These are phyloP conservation scores for Gallinago jamesoni DNA, from an alignment of 2,113 vertebrate genomes.

Conservation along the genomic window DNA sequence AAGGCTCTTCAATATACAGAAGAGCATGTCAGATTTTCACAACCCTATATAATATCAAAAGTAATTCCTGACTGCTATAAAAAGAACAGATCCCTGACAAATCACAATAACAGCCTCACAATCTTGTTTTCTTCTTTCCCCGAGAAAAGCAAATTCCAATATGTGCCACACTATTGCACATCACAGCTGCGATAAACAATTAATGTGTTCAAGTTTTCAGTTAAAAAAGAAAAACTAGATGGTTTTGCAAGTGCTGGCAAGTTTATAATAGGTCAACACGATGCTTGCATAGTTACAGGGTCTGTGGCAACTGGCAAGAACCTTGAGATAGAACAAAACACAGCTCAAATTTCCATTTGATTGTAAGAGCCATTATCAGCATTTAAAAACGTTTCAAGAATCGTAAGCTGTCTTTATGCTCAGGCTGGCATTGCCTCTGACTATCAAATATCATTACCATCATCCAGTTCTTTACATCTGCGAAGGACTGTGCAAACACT, in stretches of 20 bases:
- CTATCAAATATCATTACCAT: constrained; percentile 2
- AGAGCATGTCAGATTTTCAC: not conserved
- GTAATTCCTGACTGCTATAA: not conserved
- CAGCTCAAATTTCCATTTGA: constrained; percentile 3
- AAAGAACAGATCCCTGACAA: not conserved
- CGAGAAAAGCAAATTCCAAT: not conserved
- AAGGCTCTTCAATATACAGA: not conserved
- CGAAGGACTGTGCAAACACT: not conserved
- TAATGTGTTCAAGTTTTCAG: not conserved
- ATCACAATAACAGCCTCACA: not conserved
- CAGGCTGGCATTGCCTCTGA: not conserved
- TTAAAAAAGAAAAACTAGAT: not conserved
- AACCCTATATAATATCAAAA: not conserved
- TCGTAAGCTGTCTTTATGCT: not conserved
- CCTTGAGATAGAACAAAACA: not conserved
- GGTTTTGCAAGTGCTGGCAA: constrained; percentile 38
- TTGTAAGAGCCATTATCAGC: not conserved
- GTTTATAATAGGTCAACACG: not conserved
- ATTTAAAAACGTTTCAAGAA: constrained; percentile 21
- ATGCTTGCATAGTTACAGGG: not conserved
- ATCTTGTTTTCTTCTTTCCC: not conserved
- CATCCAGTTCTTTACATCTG: not conserved
- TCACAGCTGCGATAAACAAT: not conserved
- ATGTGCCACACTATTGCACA: not conserved
- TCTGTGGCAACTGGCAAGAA: not conserved